These are phyloP conservation scores for Stomorhina lunata DNA, from an alignment of 2,888 invertebrate genomes.

Conservation along the genomic window DNA sequence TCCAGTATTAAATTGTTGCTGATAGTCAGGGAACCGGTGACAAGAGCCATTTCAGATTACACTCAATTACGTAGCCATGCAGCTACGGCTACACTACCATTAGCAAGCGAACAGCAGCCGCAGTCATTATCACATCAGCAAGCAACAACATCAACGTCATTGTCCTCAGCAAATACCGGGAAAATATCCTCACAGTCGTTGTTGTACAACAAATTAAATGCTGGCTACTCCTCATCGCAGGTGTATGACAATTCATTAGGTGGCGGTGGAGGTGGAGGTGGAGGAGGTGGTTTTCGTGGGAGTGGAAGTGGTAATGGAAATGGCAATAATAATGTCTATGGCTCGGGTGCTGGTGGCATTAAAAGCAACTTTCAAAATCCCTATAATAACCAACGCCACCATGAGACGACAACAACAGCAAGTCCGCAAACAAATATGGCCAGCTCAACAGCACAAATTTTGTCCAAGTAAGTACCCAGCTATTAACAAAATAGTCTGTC, in stretches of 20 bases:
- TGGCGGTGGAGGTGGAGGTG: constrained; percentile 72
- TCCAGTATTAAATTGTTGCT: constrained; percentile 93
- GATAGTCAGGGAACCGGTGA: constrained; percentile 97
- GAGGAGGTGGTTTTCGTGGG: constrained; percentile 39
- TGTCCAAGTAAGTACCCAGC: constrained; percentile 78
- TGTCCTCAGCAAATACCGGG: constrained; percentile 29
- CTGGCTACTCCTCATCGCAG: constrained; percentile 67
- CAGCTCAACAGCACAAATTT: constrained; percentile 72
- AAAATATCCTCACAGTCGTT: constrained; percentile 68
- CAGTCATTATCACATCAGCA: constrained; percentile 4
- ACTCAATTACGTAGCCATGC: constrained; percentile 93
- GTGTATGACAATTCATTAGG: constrained; percentile 76
- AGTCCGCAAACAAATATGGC: constrained; percentile 68
- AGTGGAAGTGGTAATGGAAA: constrained; percentile 20
- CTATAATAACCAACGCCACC: constrained; percentile 54
- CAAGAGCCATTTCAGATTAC: constrained; percentile 97
- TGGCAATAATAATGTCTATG: constrained; percentile 36
- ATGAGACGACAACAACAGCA: constrained; percentile 70
- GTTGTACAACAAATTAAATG: constrained; percentile 75
- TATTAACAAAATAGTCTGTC: too few relatives aligned
- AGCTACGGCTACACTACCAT: constrained; percentile 86
- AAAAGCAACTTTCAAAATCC: constrained; percentile 59
- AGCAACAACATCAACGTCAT: neutral
- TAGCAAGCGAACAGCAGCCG: constrained; percentile 70
- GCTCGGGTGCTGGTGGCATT: constrained; percentile 60